A percentile compares a stretch with the other conserved stretches of the same genome.
These are phyloP conservation scores for Acestrorhynchus altus DNA, from an alignment of 2,797 vertebrate species.

Conservation along the genomic window DNA sequence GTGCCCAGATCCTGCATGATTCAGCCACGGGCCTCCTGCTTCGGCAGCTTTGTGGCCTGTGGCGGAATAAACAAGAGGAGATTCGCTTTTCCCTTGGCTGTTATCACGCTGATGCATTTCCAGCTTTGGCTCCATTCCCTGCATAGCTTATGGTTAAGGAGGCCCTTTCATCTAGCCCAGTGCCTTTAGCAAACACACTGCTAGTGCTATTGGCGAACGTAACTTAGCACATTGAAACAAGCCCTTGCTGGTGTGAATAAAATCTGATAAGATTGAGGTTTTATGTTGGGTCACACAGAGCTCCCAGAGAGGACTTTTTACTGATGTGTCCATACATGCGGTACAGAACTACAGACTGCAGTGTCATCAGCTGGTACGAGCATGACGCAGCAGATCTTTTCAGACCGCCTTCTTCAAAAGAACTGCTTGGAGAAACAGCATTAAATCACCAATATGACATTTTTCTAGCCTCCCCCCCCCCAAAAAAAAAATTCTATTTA, in stretches of 20 bases:
- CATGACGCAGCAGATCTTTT: slow-evolving; percentile 63
- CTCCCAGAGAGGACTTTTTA: slow-evolving; percentile 64
- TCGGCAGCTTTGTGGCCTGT: slow-evolving; percentile 37
- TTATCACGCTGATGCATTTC: slow-evolving; percentile 82
- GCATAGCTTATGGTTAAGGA: slow-evolving; percentile 84
- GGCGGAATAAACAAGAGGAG: slow-evolving; percentile 55
- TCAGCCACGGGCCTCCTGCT: slow-evolving; percentile 45
- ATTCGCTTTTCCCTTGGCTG: slow-evolving; percentile 58
- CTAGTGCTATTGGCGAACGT: slow-evolving; percentile 73
- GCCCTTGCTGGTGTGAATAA: slow-evolving; percentile 78
- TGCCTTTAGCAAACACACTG: slow-evolving; percentile 77
- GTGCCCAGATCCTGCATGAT: slow-evolving; percentile 29
- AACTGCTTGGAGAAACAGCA: no score
- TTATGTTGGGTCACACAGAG: slow-evolving; percentile 76
- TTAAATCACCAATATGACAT: no score
- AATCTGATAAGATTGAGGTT: slow-evolving; percentile 77
- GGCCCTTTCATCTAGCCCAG: slow-evolving; percentile 79
- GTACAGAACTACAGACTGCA: slow-evolving; percentile 64
- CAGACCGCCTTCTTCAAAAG: neutral
- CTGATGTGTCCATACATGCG: slow-evolving; percentile 65
- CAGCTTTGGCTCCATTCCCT: slow-evolving; percentile 79
- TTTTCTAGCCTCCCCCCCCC: no score
- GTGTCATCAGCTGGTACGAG: slow-evolving; percentile 61
- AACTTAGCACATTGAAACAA: slow-evolving; percentile 77
- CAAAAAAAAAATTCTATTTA: no score